Percentiles rank a stretch among this genome's conserved stretches.
phyloP scores from a whole-genome alignment of 1,140 invertebrate species.

The Thalassaphorura encarpata region DNA sequence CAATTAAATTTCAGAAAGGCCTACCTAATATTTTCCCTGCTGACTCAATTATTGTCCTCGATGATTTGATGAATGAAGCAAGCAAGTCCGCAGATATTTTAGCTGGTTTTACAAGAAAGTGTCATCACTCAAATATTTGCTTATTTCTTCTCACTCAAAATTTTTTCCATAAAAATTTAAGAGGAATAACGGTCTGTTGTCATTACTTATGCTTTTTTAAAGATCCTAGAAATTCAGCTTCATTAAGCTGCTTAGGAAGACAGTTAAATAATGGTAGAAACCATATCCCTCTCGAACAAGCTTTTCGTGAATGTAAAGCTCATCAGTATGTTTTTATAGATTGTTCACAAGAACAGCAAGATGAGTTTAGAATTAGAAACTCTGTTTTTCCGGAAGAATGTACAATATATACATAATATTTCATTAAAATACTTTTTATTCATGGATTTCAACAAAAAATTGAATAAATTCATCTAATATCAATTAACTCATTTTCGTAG shows the following conservation, averaged over 20 bases:
- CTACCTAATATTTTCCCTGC: background rate
- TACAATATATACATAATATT: slow-evolving; percentile 2
- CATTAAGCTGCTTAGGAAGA: background rate
- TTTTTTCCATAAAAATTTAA: slow-evolving; percentile 6
- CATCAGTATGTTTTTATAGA: slow-evolving; percentile 13
- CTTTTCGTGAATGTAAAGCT: slow-evolving; percentile 8
- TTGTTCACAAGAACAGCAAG: background rate
- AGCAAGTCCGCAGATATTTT: background rate
- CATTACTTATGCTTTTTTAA: slow-evolving; percentile 7
- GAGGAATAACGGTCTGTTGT: slow-evolving; percentile 2
- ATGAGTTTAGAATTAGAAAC: slow-evolving; percentile 8
- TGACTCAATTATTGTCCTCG: background rate
- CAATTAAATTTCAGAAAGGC: slow-evolving; percentile 3
- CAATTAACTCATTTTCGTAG: too few relatives aligned
- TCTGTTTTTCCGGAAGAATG: slow-evolving; percentile 12
- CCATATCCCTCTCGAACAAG: background rate
- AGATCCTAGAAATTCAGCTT: slow-evolving; percentile 8
- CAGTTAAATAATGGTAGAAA: slow-evolving; percentile 16
- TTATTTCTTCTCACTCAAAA: slow-evolving; percentile 1
- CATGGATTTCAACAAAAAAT: background rate
- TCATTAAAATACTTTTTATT: background rate
- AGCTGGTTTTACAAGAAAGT: slow-evolving; percentile 1
- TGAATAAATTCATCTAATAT: too few relatives aligned
- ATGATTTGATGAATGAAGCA: slow-evolving; percentile 1
- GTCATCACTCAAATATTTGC: slow-evolving; percentile 3